Base-by-base conservation (phyloP, 92 coral and sea anemone species). In the Zoanthus solanderi region DNA sequence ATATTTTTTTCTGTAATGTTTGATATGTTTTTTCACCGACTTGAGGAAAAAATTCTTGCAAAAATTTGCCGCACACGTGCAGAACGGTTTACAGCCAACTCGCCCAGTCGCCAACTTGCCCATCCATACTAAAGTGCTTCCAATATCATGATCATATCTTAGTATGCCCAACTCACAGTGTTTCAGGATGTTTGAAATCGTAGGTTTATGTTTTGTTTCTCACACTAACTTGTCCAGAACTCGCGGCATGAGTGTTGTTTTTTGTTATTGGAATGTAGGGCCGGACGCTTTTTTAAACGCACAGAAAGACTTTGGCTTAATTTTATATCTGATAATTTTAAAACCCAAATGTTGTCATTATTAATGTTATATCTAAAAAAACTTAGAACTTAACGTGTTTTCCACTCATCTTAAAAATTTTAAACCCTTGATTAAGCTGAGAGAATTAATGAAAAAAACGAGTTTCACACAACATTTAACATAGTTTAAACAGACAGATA, bases 241-340 rank as follows among this genome's bases (percentile, higher is more conserved):
- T 72, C 76, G 76, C 76, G 32, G 76, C 76, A 37, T 72, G 76
- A 72, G 32, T 29, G 75, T 71, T 72, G 76, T 72, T 72, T 72
- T 72, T 72, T 72, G 76, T 72, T 34, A 72, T 72, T 72, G 76
- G 76, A 72, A 72, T 72, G 76, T 32, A 72, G 76, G 76, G 76
- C 32, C 76, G 32, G 76, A 72, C 76, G 76, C 76, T 72, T 72
- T 72, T 72, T 18, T 72, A 30, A 72, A 72, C 76, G 76, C 76
- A 72, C 76, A 72, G 76, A 72, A 72, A 72, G 76, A 72, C 76
- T 72, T 72, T 72, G 76, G 76, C 15, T 72, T 72, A 72, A 72
- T 72, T 72, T 72, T 30, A 72, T 32, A 72, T 72, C 32, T 72
- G 76, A 72, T 34, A 72, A 72, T 72, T 72, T 72, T 72, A 72